Base-by-base conservation (phyloP, 2,888 invertebrate genomes). In the Parnassius smintheus region DNA sequence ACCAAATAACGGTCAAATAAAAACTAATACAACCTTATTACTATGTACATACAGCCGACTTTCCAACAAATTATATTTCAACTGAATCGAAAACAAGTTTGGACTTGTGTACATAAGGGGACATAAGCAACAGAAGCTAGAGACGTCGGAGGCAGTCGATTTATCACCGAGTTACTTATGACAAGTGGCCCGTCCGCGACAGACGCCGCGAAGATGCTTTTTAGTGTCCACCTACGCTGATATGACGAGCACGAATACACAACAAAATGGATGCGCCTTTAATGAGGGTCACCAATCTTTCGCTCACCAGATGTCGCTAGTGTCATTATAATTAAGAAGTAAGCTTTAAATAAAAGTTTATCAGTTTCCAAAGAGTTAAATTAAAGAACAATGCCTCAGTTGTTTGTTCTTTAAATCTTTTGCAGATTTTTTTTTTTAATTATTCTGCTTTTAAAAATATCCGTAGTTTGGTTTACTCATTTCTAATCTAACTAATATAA, bases 151-250 rank as follows among this genome's bases (percentile, higher is more conserved):
- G 70, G 72, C 70, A 68, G 80, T 80, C 85, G 78, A 91, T 91
- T 91, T 90, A 90, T 91, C 90, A 89, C 81, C 65, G 74, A 74
- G 81, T 78, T 81, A 84, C 85, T 88, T 84, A 85, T 88, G 90
- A 90, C 88, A 87, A 91, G 91, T 89, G 87, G 84, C 81, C 86
- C 77, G 90, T 89, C 90, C 68, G 62, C 66, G 69, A 56, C 91
- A 91, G 86, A 75, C 78, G 73, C 70, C 66, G 70, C 72, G 74
- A 78, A 83, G 87, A 83, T 82, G 86, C 83, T 89, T 88, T 91
- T 89, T 88, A 86, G 83, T 82, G 78, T 73, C 76, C 76, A 77
- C 77, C 79, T 77, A 70, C 73, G 66, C 67, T 56, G 59, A 35
- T 51, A 35, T 55, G 22, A 12, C 25, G 62, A 48, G 25, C 18